Evolutionary conservation across 2,113 vertebrate genomes (phyloP).

Genomic region (Hystrix brachyura): DNA sequence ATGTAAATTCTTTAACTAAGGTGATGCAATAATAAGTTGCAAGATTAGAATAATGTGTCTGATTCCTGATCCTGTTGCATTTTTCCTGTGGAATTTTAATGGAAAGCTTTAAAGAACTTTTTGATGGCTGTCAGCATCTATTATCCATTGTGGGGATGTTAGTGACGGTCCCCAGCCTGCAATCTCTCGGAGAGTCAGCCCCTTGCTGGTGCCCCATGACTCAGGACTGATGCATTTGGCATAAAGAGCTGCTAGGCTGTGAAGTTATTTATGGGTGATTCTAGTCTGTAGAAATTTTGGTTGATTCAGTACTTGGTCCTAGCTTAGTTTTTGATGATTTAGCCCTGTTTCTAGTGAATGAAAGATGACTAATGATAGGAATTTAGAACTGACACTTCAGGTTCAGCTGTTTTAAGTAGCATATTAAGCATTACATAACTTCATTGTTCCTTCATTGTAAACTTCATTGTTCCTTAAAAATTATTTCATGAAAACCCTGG

Average conservation of each 20-base stretch:
- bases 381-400: constrained; percentile 14
- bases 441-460: not conserved
- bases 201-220: not conserved
- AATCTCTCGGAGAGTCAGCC: not conserved
- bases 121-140: not conserved
- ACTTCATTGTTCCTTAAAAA: constrained; percentile 25
- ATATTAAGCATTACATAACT: constrained; percentile 22
- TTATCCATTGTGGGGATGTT: not conserved
- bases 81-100: not conserved
- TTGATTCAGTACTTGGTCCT: not conserved
- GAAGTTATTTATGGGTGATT: not conserved
- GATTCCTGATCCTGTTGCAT: not conserved
- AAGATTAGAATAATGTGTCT: not conserved
- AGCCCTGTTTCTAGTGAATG: constrained; percentile 42
- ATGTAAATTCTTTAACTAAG: not conserved
- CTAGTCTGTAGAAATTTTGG: not conserved
- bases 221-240: not conserved
- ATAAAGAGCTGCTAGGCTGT: not conserved
- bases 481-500: constrained; percentile 18
- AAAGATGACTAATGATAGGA: constrained; percentile 29
- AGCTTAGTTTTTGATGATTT: constrained; percentile 38
- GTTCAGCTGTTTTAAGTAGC: not conserved
- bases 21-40: not conserved
- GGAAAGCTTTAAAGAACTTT: constrained; percentile 1
- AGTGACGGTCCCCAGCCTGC: not conserved